Conservation (phyloP, 2,888 invertebrate species). For the Drosophila kanekoi region DNA sequence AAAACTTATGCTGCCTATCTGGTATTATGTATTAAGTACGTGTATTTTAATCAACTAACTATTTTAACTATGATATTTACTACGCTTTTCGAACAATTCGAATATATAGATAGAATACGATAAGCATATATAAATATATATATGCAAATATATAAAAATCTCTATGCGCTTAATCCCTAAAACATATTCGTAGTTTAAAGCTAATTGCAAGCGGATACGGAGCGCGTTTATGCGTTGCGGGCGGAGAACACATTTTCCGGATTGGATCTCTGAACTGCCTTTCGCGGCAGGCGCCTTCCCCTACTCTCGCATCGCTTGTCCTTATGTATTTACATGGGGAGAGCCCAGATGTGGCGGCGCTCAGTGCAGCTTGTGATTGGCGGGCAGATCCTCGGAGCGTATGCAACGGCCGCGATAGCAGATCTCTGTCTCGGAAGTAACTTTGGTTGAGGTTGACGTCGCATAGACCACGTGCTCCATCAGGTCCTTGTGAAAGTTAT, state of each 20-base stretch:
- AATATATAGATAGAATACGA: conserved; percentile 34
- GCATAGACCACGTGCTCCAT: conserved; percentile 85
- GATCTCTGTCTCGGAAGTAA: conserved; percentile 95
- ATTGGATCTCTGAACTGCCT: conserved; percentile 19
- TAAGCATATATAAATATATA: conserved; percentile 29
- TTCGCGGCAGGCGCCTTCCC: background rate
- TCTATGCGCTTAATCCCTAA: conserved; percentile 41
- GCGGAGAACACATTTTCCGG: conserved; percentile 5
- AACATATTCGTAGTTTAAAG: conserved; percentile 73
- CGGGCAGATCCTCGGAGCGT: conserved; percentile 86
- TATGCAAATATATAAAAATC: conserved; percentile 11
- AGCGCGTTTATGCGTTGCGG: conserved; percentile 1
- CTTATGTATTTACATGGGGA: conserved; percentile 64
- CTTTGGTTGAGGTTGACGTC: conserved; percentile 91
- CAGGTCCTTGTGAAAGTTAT: conserved; percentile 83
- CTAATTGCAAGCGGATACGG: conserved; percentile 70
- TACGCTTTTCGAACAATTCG: conserved; percentile 40
- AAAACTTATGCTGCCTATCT: conserved; percentile 64
- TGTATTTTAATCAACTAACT: conserved; percentile 40
- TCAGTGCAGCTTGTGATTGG: conserved; percentile 84
- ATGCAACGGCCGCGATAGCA: conserved; percentile 94
- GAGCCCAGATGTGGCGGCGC: conserved; percentile 30
- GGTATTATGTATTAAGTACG: conserved; percentile 49
- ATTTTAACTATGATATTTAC: conserved; percentile 47
- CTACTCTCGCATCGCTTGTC: conserved; percentile 42